Conservation (phyloP, 2,888 invertebrate genomes). For the Drosophila meridionalis region DNA sequence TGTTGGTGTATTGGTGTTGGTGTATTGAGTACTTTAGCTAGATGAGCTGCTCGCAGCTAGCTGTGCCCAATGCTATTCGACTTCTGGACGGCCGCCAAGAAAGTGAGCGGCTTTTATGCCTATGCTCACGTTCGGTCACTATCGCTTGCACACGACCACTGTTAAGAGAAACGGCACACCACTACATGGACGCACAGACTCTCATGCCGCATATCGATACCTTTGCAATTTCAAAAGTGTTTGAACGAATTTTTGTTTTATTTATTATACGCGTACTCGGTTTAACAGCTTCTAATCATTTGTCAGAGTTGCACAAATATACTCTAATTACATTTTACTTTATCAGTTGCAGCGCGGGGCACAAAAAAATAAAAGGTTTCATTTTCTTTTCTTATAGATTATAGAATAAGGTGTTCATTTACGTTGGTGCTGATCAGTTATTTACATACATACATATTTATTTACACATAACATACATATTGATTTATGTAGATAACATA, state of each 20-base stretch:
- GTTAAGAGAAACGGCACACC: not conserved
- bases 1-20: not conserved
- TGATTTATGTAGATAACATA: no score
- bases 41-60: not conserved
- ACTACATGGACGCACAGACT: not conserved
- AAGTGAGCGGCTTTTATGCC: slow-evolving; percentile 53
- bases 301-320: not conserved
- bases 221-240: slow-evolving; percentile 14
- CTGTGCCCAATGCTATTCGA: slow-evolving; percentile 8
- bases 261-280: not conserved
- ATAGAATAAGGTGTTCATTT: not conserved
- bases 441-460: not conserved
- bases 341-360: not conserved
- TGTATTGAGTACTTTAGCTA: not conserved
- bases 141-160: not conserved
- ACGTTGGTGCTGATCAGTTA: not conserved
- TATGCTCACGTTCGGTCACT: not conserved
- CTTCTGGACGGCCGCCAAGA: slow-evolving; percentile 19
- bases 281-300: slow-evolving; percentile 2
- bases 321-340: not conserved
- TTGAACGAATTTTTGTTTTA: not conserved
- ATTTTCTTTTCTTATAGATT: not conserved
- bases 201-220: slow-evolving; percentile 33
- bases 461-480: no score
- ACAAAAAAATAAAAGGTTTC: not conserved